phyloP scores from a whole-genome alignment of 1,140 invertebrate genomes.

The Drosophila pseudoobscura region DNA sequence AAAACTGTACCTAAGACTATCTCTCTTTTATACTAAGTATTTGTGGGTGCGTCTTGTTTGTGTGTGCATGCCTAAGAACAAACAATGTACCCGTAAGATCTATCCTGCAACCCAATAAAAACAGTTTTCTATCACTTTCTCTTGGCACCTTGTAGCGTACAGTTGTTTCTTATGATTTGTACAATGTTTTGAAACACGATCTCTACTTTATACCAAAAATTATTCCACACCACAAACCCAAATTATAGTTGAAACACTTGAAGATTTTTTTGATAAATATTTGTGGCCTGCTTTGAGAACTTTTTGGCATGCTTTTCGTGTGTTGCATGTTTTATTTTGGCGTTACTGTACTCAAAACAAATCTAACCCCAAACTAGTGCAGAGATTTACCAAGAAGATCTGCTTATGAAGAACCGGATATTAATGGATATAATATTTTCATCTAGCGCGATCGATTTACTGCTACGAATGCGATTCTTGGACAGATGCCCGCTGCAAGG shows the following conservation, averaged over 20 bases:
- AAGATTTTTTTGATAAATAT: slow-evolving; percentile 20
- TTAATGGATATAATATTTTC: slow-evolving; percentile 48
- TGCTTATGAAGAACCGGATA: neutral
- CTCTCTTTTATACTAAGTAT: slow-evolving; percentile 17
- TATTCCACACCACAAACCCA: slow-evolving; percentile 3
- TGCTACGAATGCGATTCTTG: slow-evolving; percentile 97
- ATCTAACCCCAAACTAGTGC: slow-evolving; percentile 28
- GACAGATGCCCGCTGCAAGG: slow-evolving; percentile 92
- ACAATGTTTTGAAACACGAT: neutral
- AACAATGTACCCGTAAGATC: slow-evolving; percentile 9
- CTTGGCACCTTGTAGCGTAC: neutral
- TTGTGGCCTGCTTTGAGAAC: slow-evolving; percentile 22
- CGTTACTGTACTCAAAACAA: slow-evolving; percentile 36
- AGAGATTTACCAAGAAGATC: neutral
- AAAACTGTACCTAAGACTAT: slow-evolving; percentile 8
- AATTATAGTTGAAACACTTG: neutral
- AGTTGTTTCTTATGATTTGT: slow-evolving; percentile 5
- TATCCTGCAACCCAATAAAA: neutral
- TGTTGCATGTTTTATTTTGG: slow-evolving; percentile 4
- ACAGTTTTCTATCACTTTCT: no score
- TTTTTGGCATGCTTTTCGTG: slow-evolving; percentile 26
- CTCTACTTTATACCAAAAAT: neutral
- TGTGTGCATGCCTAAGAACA: slow-evolving; percentile 35
- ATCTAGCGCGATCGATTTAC: slow-evolving; percentile 91
- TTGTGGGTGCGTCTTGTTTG: slow-evolving; percentile 40